Evolutionary conservation across 30 jellyfish, hydroid and myxozoan species (phyloP).

Genomic region (Chrysaora quinquecirrha): DNA sequence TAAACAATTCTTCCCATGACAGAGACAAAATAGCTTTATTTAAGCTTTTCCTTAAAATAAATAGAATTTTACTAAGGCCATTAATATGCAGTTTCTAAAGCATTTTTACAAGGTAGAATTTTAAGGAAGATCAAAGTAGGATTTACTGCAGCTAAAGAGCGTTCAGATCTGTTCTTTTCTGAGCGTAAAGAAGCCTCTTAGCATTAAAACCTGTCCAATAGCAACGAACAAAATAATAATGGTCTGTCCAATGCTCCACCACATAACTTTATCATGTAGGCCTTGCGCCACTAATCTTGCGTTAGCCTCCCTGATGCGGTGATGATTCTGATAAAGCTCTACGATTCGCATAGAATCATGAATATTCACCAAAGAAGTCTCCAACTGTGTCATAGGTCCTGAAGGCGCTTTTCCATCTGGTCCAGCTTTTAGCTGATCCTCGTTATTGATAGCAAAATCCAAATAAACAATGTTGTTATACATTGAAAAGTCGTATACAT

Average conservation of each 20-base stretch:
- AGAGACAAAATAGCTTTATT: no score
- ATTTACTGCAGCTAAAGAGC: no score
- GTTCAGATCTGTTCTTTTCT: conserved; percentile 88
- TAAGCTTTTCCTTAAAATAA: no score
- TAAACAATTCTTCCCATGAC: no score
- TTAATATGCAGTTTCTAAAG: no score
- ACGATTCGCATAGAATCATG: conserved; percentile 93
- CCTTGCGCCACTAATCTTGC: conserved; percentile 88
- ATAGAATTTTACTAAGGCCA: no score
- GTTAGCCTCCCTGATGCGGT: conserved; percentile 95
- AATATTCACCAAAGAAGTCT: conserved; percentile 91
- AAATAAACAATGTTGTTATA: conserved; percentile 87
- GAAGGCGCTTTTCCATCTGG: conserved; percentile 45
- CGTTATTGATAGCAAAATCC: conserved; percentile 87
- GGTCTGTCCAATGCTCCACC: conserved; percentile 98
- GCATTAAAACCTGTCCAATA: conserved; percentile 74
- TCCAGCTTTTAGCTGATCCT: conserved; percentile 65
- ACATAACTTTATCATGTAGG: conserved; percentile 77
- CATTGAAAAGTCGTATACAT: conserved; percentile 89
- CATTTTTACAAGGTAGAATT: no score
- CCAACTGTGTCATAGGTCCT: conserved; percentile 93
- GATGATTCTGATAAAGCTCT: conserved; percentile 97
- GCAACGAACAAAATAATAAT: conserved; percentile 67
- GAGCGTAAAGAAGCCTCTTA: conserved; percentile 86
- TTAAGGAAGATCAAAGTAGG: no score